Base-by-base conservation (phyloP, 92 coral and sea anemone species). In the Phymanthus crucifer region DNA sequence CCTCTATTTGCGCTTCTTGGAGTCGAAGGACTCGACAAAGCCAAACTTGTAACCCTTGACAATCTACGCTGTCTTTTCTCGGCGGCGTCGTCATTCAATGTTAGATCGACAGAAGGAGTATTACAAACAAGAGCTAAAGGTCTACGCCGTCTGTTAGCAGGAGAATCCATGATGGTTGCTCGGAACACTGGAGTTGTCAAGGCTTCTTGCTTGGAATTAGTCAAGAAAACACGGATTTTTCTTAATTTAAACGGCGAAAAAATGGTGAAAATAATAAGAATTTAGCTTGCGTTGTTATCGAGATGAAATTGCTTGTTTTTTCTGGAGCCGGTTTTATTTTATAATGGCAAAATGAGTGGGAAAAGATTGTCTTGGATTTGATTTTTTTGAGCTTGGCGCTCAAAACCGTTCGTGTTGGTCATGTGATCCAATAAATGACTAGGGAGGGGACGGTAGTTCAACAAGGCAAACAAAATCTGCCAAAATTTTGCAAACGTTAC, bases 1-100 rank as follows among this genome's bases (percentile, higher is more conserved):
- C 81, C 68, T 31, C 97, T 87, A 83, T 93, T 91, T 24, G 89
- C 84, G 43, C 94, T 91, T 81, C 97, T 87, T 50, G 99, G 98
- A 10, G 99, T 93, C 3, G 94, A 89, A 19, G 99, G 99, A 71
- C 98, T 96, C 75, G 87, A 93, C 75, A 96, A 78, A 40, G 93
- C 94, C 21, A 83, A 86, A 32, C 89, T 83, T 26, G 95, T 95
- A 45, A 88, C 92, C 46, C 87, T 84, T n/a, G 94, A 91, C 47
- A 93, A 66, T 32, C 88, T 77, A 69, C 95, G 81, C 65, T 89
- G 96, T 34, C 94, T 92, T 68, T 87, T 93, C 80, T 96, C 99
- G 12, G 94, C 95, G 4, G 89, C 94, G 72, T 96, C 99, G 57
- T 96, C 99, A 81, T 96, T 96, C 67, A 85, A 87, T 37, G 94